Evolutionary conservation across 2,797 vertebrate species (phyloP).

Genomic region (Mus minutoides): DNA sequence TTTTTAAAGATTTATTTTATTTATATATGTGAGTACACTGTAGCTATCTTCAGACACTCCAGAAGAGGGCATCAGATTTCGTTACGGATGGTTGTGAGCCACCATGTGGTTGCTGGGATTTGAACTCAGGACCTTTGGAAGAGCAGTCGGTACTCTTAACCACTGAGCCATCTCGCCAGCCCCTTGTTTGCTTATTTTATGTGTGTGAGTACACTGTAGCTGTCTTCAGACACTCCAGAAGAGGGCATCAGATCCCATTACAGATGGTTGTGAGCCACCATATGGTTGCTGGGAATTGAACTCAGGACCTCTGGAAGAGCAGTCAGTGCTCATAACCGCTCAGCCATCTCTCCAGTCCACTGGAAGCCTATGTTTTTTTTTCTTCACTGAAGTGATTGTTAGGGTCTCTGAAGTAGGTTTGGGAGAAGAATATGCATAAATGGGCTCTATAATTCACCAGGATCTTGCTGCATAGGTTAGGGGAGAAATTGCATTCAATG

Average conservation of each 20-base stretch:
- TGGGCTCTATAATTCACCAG: not conserved
- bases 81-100: not conserved
- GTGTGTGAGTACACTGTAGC: not conserved
- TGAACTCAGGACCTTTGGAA: not conserved
- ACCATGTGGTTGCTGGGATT: not conserved
- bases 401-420: not conserved
- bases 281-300: not conserved
- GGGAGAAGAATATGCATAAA: not conserved
- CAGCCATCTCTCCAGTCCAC: not conserved
- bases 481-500: not conserved
- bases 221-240: not conserved
- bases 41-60: not conserved
- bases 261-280: not conserved
- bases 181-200: not conserved
- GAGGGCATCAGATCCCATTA: not conserved
- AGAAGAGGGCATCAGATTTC: not conserved
- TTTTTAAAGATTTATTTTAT: too few species aligned
- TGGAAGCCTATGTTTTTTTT: not conserved
- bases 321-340: not conserved
- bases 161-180: not conserved
- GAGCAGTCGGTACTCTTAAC: not conserved
- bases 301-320: not conserved
- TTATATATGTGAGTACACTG: not conserved
- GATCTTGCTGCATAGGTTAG: not conserved
- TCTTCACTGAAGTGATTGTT: not conserved